Percentiles rank a stretch among this genome's conserved stretches.
phyloP scores from a whole-genome alignment of 1,140 invertebrate genomes.

The Calephelis virginiensis region DNA sequence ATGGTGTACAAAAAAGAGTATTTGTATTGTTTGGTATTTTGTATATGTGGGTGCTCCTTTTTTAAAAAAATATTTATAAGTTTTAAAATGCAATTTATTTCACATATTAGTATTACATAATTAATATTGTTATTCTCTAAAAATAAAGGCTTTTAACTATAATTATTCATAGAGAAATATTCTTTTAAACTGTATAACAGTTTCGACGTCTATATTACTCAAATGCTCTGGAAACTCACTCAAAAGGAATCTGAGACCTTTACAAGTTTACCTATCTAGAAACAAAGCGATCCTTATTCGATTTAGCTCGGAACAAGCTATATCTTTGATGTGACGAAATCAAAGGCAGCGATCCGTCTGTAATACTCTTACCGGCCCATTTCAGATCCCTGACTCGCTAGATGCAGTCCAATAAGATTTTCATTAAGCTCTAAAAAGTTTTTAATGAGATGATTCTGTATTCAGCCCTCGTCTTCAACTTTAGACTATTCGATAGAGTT shows the following conservation, averaged over 20 bases:
- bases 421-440: slow-evolving; percentile 73
- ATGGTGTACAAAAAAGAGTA: too few species aligned
- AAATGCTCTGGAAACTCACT: slow-evolving; percentile 32
- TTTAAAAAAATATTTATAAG: too few species aligned
- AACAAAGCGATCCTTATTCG: slow-evolving; percentile 71
- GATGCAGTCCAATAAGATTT: slow-evolving; percentile 73
- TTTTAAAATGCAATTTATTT: too few species aligned
- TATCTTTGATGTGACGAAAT: slow-evolving; percentile 75
- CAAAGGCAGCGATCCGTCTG: slow-evolving; percentile 72
- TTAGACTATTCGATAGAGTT: slow-evolving; percentile 14
- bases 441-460: slow-evolving; percentile 54
- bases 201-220: not conserved
- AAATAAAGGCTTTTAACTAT: too few species aligned
- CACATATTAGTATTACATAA: too few species aligned
- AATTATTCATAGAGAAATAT: too few species aligned
- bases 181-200: not conserved
- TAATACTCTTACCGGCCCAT: slow-evolving; percentile 73
- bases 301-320: slow-evolving; percentile 64
- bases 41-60: too few species aligned
- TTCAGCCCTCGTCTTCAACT: slow-evolving; percentile 14
- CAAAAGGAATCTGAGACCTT: slow-evolving; percentile 38
- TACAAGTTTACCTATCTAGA: slow-evolving; percentile 55
- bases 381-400: slow-evolving; percentile 50
- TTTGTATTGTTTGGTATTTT: too few species aligned
- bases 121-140: too few species aligned